Evolutionary conservation across 2,888 invertebrate species (phyloP).

Genomic region (Lasioglossum villosulum): DNA sequence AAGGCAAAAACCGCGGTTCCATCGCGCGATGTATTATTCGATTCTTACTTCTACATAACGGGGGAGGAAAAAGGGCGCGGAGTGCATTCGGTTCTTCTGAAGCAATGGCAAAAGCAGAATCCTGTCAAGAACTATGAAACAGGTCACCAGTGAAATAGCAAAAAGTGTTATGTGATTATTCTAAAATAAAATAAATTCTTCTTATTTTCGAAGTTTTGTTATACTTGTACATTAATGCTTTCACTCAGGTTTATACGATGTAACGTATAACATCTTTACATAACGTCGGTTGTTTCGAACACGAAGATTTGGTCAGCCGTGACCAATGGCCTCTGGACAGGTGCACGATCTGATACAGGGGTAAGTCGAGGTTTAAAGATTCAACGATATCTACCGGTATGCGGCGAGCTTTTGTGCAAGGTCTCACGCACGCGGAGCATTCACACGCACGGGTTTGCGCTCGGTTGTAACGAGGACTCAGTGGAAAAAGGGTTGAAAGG

Average conservation of each 20-base stretch:
- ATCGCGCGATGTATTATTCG: slow-evolving; percentile 8
- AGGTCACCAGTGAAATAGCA: neutral
- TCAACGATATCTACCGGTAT: slow-evolving; percentile 62
- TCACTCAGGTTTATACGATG: neutral
- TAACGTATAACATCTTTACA: neutral
- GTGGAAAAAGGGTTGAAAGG: slow-evolving; percentile 72
- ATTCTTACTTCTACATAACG: slow-evolving; percentile 20
- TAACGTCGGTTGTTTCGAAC: neutral
- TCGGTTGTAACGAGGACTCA: slow-evolving; percentile 30
- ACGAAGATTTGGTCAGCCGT: neutral
- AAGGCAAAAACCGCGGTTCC: neutral
- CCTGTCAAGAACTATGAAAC: neutral
- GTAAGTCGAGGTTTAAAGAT: slow-evolving; percentile 67
- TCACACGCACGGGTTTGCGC: neutral
- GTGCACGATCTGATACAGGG: slow-evolving; percentile 39
- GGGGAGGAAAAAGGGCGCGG: no score
- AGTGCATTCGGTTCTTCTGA: neutral
- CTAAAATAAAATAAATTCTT: no score
- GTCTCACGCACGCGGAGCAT: slow-evolving; percentile 31
- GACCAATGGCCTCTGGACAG: slow-evolving; percentile 2
- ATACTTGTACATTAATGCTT: neutral
- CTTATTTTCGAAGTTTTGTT: no score
- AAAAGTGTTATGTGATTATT: neutral
- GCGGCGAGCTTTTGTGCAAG: slow-evolving; percentile 62
- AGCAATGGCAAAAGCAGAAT: neutral